Base-by-base conservation (phyloP, 64 coral and sea anemone genomes). In the Pocillopora damicornis region DNA sequence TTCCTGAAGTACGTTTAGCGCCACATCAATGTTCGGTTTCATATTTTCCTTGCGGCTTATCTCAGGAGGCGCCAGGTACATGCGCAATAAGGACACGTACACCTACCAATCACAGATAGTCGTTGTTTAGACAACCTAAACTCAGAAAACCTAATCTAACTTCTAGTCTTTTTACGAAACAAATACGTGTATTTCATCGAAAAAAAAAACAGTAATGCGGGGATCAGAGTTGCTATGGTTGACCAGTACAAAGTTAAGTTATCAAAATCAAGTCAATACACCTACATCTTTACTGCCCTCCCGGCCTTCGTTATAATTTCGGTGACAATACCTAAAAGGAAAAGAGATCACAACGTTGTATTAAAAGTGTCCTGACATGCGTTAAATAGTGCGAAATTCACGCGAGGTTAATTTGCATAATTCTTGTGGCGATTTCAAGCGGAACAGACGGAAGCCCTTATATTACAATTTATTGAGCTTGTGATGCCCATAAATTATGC, bases 251-350 rank as follows among this genome's bases (percentile, higher is more conserved):
- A 51, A 51, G 42, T 51, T 0, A 4, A 51, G 5, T 6, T 7
- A n/a, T 58, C 20, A 12, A 11, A 9, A 59, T 26, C 30, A 11
- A 15, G 15, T 16, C 16, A 62, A 35, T 57, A 56, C 45, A 94
- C 95, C 87, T 94, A 98, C 95, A 83, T 98, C 92, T 75, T 91
- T 94, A 35, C 92, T 98, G 11, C 90, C 92, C 59, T 94, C 92
- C 75, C 89, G 59, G 56, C 91, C 95, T 78, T 98, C 95, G 0
- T 73, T 83, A 35, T 76, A 98, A 35, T 88, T 98, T 17, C 95
- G 74, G 78, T 90, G 86, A 89, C 95, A 98, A 65, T 98, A 98
- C 76, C 95, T 98, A 63, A 2, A 58, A 18, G 35, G 42, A 36
- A 75, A 75, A 59, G 66, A 36, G 59, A 13, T 78, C 35, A 22